phyloP scores from a whole-genome alignment of 92 coral and sea anemone species.

The Plumapathes pennacea region DNA sequence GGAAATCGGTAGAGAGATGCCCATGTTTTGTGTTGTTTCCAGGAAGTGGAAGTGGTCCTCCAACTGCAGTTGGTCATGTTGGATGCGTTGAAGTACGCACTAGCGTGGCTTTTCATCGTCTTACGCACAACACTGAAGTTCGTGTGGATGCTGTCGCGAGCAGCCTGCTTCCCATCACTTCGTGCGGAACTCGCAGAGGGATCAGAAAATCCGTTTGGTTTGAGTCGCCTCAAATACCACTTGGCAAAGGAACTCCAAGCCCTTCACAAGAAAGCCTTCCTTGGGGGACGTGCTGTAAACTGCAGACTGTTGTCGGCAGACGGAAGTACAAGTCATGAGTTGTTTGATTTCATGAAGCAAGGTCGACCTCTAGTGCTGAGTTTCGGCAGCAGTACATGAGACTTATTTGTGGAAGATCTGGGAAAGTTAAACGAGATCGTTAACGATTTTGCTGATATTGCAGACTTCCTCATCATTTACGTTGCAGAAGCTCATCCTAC shows the following conservation, averaged over 20 bases:
- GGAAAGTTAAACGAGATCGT: slow-evolving; percentile 62
- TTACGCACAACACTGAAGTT: too few relatives aligned
- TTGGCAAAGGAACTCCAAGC: slow-evolving; percentile 4
- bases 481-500: slow-evolving; percentile 84
- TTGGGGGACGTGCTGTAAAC: slow-evolving; percentile 66
- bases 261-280: slow-evolving; percentile 22
- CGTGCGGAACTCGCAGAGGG: too few relatives aligned
- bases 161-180: too few relatives aligned
- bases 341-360: slow-evolving; percentile 53
- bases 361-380: slow-evolving; percentile 71
- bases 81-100: too few relatives aligned
- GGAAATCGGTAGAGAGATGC: too few relatives aligned
- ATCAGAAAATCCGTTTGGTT: slow-evolving; percentile 20
- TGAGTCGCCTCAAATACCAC: slow-evolving; percentile 12
- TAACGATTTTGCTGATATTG: slow-evolving; percentile 70
- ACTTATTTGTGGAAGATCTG: slow-evolving; percentile 63
- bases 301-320: slow-evolving; percentile 45
- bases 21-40: too few relatives aligned
- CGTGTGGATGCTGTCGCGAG: too few relatives aligned
- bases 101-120: too few relatives aligned
- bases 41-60: too few relatives aligned
- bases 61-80: too few relatives aligned
- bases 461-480: slow-evolving; percentile 84
- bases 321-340: slow-evolving; percentile 29
- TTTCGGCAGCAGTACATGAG: slow-evolving; percentile 82